Percentiles rank a stretch among this genome's conserved stretches.
These are phyloP conservation scores for Lypha dubia DNA, from an alignment of 2,888 invertebrate genomes.

Conservation along the genomic window DNA sequence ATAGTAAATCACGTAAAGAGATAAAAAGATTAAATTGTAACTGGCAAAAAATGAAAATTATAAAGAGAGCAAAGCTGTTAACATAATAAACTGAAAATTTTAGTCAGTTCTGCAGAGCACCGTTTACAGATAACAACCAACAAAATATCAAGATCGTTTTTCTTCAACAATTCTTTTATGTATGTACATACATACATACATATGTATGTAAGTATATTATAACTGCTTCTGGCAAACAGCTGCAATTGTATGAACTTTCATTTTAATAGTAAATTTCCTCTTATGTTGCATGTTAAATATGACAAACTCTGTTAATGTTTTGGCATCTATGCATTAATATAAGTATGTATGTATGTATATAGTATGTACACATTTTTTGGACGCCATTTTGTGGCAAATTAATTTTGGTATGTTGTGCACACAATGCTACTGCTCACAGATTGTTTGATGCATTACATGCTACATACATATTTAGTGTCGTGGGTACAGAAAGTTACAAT, in stretches of 20 bases:
- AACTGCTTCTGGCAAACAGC: constrained; percentile 13
- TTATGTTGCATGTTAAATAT: not conserved
- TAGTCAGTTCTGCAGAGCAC: constrained; percentile 32
- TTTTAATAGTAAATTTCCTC: constrained; percentile 8
- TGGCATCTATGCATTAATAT: constrained; percentile 36
- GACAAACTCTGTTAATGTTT: constrained; percentile 23
- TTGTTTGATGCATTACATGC: too few species aligned
- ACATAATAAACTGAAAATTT: constrained; percentile 22
- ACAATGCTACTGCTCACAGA: too few species aligned
- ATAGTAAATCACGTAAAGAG: not conserved
- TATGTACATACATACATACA: not conserved
- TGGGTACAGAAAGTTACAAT: too few species aligned
- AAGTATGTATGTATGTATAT: too few species aligned
- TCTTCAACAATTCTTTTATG: constrained; percentile 4
- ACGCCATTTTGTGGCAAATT: constrained; percentile 49
- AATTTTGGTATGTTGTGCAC: not conserved
- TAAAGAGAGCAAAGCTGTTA: constrained; percentile 8
- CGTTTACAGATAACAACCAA: not conserved
- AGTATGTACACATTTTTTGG: not conserved
- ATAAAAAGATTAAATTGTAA: not conserved
- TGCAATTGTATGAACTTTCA: not conserved
- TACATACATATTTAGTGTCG: not conserved
- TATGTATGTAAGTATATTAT: not conserved
- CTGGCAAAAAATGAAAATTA: not conserved
- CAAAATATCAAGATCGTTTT: constrained; percentile 25